A percentile compares a stretch with the other conserved stretches of the same genome.
These are phyloP conservation scores for Pluvianellus socialis DNA, from an alignment of 2,113 vertebrate genomes.

Conservation along the genomic window DNA sequence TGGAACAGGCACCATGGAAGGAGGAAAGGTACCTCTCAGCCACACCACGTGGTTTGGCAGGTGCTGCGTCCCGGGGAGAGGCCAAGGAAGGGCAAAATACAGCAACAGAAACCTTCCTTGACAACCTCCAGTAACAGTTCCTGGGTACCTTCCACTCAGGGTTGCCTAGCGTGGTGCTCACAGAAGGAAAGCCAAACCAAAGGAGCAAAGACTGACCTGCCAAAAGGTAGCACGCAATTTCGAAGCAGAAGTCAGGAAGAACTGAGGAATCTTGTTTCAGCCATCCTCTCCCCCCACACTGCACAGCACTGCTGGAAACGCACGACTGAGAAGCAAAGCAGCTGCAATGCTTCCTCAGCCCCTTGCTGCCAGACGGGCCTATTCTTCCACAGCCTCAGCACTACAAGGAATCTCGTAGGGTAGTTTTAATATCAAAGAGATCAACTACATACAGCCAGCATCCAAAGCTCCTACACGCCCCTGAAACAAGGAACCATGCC, in stretches of 20 bases:
- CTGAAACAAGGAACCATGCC: accelerated
- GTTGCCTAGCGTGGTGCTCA: neutral
- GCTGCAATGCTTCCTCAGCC: neutral
- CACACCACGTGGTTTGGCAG: neutral
- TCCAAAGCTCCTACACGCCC: neutral
- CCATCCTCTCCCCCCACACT: neutral
- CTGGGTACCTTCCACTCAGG: neutral
- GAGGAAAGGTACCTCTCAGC: neutral
- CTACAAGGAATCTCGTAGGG: neutral
- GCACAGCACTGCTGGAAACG: neutral
- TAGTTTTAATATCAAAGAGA: neutral
- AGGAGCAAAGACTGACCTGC: neutral
- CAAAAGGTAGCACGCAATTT: neutral
- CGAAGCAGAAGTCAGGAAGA: neutral
- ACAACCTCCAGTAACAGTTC: neutral
- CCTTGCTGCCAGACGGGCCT: neutral
- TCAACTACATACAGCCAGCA: neutral
- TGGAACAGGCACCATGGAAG: neutral
- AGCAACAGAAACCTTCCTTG: neutral
- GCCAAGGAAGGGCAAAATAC: neutral
- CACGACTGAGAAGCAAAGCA: neutral
- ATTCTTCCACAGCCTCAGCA: neutral
- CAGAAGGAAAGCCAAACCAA: neutral
- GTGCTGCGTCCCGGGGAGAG: neutral
- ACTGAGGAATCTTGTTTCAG: neutral